Base-by-base conservation (phyloP, 2,888 invertebrate genomes). In the Cataglyphis livida region DNA sequence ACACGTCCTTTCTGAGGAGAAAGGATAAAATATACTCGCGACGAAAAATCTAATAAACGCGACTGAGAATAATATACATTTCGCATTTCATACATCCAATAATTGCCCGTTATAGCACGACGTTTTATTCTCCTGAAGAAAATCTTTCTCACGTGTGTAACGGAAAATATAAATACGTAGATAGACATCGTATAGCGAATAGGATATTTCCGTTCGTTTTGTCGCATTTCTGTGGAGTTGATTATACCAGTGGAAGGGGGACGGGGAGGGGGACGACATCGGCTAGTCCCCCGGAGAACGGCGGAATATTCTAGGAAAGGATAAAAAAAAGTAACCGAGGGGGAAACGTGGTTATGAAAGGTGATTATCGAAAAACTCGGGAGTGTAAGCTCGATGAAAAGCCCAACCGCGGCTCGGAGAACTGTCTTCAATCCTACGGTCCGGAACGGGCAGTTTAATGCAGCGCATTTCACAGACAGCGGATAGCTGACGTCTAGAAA, bases 361-460 rank as follows among this genome's bases (percentile, higher is more conserved):
- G 65, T 84, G 86, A 86, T 88, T 85, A 83, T 83, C 82, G 65
- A 68, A 38, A 41, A 73, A 73, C 71, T 73, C 71, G 59, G 44
- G 44, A 32, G 59, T 41, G 70, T 44, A 21, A 44, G 51, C 25
- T 4, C 66, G 82, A 79, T 38, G 59, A 76, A 48, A 51, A n/a
- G 51, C 51, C 62, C 65, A 59, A 15, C 35, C 62, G 41, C 38
- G 44, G n/a, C 51, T 44, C n/a, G 51, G 12, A 6, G 15, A 54
- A 48, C 66, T 61, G 57, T 81, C 44, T 71, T 64, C 48, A 25
- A 48, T 48, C 38, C 21, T 21, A 28, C 54, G 54, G 32, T 4
- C 32, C 41, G 57, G 32, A 28, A n/a, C 2, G 54, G 68, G 41
- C 68, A 32, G 70, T 70, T 78, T 70, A 78, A 78, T 70, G 21